Evolutionary conservation across 2,797 vertebrate genomes (phyloP), one percentile per base, ranked within the genome.

Genomic region (Forpus xanthops): DNA sequence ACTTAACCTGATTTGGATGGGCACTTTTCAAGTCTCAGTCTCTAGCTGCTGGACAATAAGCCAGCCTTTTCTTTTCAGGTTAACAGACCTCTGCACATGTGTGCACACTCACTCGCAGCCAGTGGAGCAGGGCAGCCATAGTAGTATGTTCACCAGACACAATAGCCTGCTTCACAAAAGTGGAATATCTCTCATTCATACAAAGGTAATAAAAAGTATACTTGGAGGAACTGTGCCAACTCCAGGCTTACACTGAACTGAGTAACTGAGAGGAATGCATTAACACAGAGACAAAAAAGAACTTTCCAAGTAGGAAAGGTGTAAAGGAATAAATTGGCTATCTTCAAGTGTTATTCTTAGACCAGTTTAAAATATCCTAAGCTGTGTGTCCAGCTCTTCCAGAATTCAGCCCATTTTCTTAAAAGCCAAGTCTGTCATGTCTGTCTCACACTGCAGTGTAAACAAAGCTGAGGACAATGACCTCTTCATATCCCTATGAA

Each of bases 1-100:
- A 55, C 11, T 79, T 27, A 27, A 25, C 0, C 0, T 4, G 2
- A 50, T 28, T 45, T 68, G 31, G 20, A 21, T 6, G 9, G 31
- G 9, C 24, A 12, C 10, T 41, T 65, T 23, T 68, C 33, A 55
- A 74, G 27, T 13, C 42, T 75, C 44, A 45, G 1, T 30, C 30
- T 60, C 76, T 9, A 41, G 27, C n/a, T 72, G 28, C 21, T 37
- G 15, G 42, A 39, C 35, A 24, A 86, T 0, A 58, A 39, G 12
- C 6, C 53, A 86, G 28, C 13, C 50, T 42, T 45, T 15, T 62
- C 78, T 31, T 56, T 52, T 9, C 13, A 74, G 39, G 20, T 65
- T 83, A 33, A 60, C 12, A 76, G 35, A 33, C 24, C 27, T 31
- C 77, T 28, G 37, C 85, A 31, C 23, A 33, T 21, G 52, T 25